Evolutionary conservation across 2,888 invertebrate genomes (phyloP), one percentile per base, ranked within the genome.

Genomic region (Leucania comma): DNA sequence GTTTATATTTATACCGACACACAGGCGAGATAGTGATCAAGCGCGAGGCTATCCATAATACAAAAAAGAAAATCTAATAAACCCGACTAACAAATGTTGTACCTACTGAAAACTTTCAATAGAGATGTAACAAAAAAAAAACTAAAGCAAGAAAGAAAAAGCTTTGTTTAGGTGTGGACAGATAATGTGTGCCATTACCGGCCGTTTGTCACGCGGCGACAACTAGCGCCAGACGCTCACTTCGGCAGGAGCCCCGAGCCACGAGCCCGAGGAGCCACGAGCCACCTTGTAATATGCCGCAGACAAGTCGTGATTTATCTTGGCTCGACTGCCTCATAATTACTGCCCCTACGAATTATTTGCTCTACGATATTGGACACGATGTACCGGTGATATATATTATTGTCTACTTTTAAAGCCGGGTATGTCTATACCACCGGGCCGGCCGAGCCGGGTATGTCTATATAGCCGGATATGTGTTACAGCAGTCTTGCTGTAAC

Each of bases 251-350:
- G 59, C 48, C 57, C 67, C 46, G 65, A 65, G 63, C 32, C 61
- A 59, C 32, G 66, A 65, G 56, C 56, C 48, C 32, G 29, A 69
- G 32, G 68, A 54, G 63, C 46, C 59, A 62, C 46, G 67, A 68
- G 62, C 65, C 46, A 60, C 62, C 70, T 72, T 68, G 76, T 78
- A 78, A 76, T 63, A 74, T 68, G 74, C 57, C 54, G 48, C 51
- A 68, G 74, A 74, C 62, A 72, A 24, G 67, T 72, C 50, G 78
- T 76, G 85, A 84, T 84, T 82, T 84, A 84, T 84, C 70, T 76
- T 10, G 69, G 74, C 78, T 46, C 68, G 61, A 72, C 74, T 72
- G 60, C 64, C 71, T 84, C 76, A 84, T 84, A 84, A 82, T 78
- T 75, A 82, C 64, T 75, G 57, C 63, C 73, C 62, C 50, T 66